Evolutionary conservation across 2,888 invertebrate genomes (phyloP).

Genomic region (Synergus umbraculus): DNA sequence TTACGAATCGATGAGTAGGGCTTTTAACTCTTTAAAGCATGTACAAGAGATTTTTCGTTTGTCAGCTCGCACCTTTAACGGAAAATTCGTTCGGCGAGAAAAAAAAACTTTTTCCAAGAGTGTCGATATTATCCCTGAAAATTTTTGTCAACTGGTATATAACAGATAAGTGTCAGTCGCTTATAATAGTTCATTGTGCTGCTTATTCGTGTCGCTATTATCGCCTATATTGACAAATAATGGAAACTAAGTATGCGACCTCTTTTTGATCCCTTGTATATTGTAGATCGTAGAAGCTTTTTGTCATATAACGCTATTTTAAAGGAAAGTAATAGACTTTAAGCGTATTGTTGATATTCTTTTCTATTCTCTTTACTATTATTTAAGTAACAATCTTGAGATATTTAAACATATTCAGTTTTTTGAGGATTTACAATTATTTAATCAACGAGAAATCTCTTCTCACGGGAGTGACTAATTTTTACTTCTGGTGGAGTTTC

Average conservation of each 20-base stretch:
- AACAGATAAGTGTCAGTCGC: slow-evolving; percentile 9
- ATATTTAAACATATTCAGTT: not conserved
- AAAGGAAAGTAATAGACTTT: slow-evolving; percentile 31
- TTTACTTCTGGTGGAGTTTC: slow-evolving; percentile 26
- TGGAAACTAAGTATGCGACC: slow-evolving; percentile 9
- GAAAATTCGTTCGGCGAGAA: not conserved
- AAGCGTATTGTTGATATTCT: slow-evolving; percentile 30
- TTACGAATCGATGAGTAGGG: slow-evolving; percentile 31
- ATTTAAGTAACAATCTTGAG: not conserved
- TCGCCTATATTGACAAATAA: slow-evolving; percentile 12
- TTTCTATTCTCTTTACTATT: not conserved
- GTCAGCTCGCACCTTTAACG: not conserved
- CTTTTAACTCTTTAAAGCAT: slow-evolving; percentile 36
- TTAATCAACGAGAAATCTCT: slow-evolving; percentile 6
- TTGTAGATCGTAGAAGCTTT: slow-evolving; percentile 25
- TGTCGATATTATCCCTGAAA: slow-evolving; percentile 12
- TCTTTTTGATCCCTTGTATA: slow-evolving; percentile 22
- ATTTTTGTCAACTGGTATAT: slow-evolving; percentile 8
- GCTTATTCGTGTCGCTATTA: slow-evolving; percentile 37
- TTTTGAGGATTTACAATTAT: not conserved
- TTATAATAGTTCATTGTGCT: slow-evolving; percentile 33
- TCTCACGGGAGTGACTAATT: slow-evolving; percentile 10
- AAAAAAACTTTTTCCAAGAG: not conserved
- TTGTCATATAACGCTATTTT: slow-evolving; percentile 7
- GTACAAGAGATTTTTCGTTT: slow-evolving; percentile 46